Conservation (phyloP, 2,113 vertebrate genomes). For the Saguinus imperator region DNA sequence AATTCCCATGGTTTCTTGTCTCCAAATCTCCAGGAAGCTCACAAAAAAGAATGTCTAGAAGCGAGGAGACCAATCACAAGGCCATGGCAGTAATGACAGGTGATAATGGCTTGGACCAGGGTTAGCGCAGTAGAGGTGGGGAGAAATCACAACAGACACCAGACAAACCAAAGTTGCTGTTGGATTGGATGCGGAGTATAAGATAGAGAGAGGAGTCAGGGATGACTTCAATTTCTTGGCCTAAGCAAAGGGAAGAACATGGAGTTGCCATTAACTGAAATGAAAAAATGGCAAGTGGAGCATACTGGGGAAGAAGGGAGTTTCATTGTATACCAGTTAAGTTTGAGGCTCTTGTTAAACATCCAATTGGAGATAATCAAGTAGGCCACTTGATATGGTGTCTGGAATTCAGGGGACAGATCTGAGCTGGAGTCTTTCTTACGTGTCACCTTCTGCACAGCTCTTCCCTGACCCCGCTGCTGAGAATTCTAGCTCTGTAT, state of each 20-base stretch:
- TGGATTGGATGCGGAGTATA: background rate
- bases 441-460: background rate
- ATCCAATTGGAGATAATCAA: background rate
- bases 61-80: background rate
- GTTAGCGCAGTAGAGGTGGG: background rate
- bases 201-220: background rate
- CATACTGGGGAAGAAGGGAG: background rate
- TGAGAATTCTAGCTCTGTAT: background rate
- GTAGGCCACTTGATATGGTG: background rate
- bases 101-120: background rate
- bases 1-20: background rate
- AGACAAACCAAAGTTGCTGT: background rate
- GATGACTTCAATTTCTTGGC: background rate
- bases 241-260: background rate
- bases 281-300: background rate
- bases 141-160: background rate
- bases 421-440: background rate
- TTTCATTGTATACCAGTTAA: background rate
- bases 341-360: background rate
- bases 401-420: background rate
- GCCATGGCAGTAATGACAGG: background rate
- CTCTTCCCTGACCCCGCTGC: background rate
- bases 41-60: background rate
- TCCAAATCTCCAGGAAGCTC: background rate
- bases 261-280: background rate